Conservation (phyloP, 2,888 invertebrate species). For the Pedicia rivosa region DNA sequence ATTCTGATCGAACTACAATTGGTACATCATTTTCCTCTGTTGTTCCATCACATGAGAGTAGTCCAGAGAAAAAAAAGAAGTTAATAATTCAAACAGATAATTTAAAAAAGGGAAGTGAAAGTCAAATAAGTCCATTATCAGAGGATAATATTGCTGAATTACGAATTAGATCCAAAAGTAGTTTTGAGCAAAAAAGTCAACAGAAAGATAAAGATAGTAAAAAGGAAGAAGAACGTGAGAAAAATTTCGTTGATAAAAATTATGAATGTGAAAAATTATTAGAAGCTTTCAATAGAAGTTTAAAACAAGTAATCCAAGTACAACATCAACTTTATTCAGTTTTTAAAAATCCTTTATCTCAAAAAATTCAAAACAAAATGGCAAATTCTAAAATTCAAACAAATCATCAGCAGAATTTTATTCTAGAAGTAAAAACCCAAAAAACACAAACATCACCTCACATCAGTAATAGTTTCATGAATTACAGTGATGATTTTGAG, state of each 20-base stretch:
- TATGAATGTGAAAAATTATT: constrained; percentile 19
- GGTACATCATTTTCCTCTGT: constrained; percentile 18
- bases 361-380: neutral
- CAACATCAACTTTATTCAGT: constrained; percentile 19
- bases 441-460: neutral
- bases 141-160: constrained; percentile 17
- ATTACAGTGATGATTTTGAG: constrained; percentile 7
- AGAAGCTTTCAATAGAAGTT: constrained; percentile 21
- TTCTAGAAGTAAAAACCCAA: neutral
- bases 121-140: constrained; percentile 18
- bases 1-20: constrained; percentile 16
- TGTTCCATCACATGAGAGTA: constrained; percentile 13
- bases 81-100: neutral
- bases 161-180: no score
- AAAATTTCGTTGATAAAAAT: no score
- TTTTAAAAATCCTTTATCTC: constrained; percentile 1
- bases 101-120: constrained; percentile 1
- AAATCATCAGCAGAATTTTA: neutral
- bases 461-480: no score
- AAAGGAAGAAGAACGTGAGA: neutral
- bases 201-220: neutral
- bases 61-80: constrained; percentile 15
- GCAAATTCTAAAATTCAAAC: neutral
- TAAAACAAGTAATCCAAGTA: constrained; percentile 22
- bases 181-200: no score